Conservation (phyloP, 2,113 vertebrate species). For the Hippocampus abdominalis region DNA sequence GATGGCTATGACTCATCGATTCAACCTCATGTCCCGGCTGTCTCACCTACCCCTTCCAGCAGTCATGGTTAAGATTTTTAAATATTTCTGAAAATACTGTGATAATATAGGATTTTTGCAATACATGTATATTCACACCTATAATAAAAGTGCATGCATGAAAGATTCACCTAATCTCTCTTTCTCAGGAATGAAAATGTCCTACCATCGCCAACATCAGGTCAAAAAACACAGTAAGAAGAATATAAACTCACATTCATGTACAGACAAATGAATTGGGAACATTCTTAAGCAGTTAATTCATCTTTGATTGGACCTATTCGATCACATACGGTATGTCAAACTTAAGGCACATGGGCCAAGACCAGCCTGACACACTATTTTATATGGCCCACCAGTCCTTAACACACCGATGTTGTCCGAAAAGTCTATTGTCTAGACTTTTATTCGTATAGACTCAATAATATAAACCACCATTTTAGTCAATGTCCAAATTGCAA, state of each 20-base stretch:
- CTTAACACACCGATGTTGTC: background rate
- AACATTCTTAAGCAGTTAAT: background rate
- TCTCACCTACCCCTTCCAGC: conserved; percentile 58
- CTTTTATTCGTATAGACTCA: background rate
- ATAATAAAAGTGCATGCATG: background rate
- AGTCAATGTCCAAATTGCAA: background rate
- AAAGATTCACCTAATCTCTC: background rate
- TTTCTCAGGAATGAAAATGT: conserved; percentile 77
- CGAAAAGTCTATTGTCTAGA: background rate
- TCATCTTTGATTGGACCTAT: background rate
- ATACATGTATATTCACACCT: background rate
- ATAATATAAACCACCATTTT: background rate
- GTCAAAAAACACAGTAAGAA: conserved; percentile 86
- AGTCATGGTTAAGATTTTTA: conserved; percentile 45
- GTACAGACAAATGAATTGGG: background rate
- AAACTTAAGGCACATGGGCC: background rate
- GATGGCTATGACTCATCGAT: conserved; percentile 59
- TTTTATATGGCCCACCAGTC: background rate
- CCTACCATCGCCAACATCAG: conserved; percentile 73
- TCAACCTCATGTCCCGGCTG: conserved; percentile 33
- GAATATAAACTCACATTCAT: background rate
- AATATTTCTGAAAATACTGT: background rate
- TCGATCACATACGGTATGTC: background rate
- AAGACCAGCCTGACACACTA: background rate
- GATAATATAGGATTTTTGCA: background rate